Conservation (phyloP, 2,797 vertebrate genomes). For the Phrynocephalus guinanensis region DNA sequence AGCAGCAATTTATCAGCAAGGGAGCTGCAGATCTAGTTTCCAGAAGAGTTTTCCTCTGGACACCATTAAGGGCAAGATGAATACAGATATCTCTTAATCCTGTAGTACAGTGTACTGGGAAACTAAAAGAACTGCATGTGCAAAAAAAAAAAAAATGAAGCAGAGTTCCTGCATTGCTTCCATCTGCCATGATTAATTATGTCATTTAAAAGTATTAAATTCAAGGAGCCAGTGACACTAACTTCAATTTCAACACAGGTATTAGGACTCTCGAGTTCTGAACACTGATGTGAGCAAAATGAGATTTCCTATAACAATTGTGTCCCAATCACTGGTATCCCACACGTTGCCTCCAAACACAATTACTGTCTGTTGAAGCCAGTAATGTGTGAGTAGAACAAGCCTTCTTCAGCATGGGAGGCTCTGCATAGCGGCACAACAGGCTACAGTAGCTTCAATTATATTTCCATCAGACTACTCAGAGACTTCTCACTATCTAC, state of each 20-base stretch:
- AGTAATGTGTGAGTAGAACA: neutral
- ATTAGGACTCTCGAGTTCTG: neutral
- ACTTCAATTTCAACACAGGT: neutral
- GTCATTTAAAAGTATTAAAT: neutral
- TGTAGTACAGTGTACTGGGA: neutral
- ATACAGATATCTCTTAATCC: neutral
- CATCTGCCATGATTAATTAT: neutral
- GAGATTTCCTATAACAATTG: neutral
- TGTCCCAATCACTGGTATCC: neutral
- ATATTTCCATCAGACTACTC: neutral
- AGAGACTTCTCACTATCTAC: neutral
- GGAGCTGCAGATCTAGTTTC: no score
- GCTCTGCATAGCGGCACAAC: neutral
- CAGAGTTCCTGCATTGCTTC: neutral
- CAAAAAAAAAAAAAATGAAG: neutral
- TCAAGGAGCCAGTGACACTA: neutral
- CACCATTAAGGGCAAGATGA: slow-evolving; percentile 36
- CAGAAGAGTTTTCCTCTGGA: slow-evolving; percentile 32
- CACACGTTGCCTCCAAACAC: neutral
- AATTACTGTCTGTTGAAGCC: neutral
- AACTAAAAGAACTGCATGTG: neutral
- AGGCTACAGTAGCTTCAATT: neutral
- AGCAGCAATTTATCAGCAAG: slow-evolving; percentile 13
- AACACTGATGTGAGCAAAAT: neutral
- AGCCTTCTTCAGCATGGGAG: neutral